Evolutionary conservation across 2,888 invertebrate genomes (phyloP).

Genomic region (Tortricodes alternella): DNA sequence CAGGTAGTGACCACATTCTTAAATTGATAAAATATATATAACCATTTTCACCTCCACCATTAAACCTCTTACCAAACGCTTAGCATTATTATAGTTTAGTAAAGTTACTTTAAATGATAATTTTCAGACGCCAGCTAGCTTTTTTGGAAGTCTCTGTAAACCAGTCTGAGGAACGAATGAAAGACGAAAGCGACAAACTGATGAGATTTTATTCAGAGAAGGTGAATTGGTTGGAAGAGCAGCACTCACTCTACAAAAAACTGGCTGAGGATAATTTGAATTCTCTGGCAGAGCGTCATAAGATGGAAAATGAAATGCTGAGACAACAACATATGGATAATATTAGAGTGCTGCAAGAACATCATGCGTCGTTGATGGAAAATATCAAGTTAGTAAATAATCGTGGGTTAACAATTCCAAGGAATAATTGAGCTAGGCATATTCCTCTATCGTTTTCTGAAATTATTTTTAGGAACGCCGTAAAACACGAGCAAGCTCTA

Average conservation of each 20-base stretch:
- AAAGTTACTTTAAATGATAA: not conserved
- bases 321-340: conserved; percentile 76
- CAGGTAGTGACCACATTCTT: conserved; percentile 68
- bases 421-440: too few species aligned
- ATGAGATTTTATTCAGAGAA: conserved; percentile 77
- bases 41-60: not conserved
- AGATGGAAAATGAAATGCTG: conserved; percentile 64
- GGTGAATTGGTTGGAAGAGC: conserved; percentile 77
- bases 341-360: conserved; percentile 68
- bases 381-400: conserved; percentile 72
- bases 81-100: not conserved
- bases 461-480: conserved; percentile 70
- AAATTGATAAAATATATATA: not conserved
- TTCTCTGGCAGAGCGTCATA: conserved; percentile 72
- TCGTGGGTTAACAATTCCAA: not conserved
- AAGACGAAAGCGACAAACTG: conserved; percentile 80
- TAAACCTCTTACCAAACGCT: too few species aligned
- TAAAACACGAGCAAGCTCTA: conserved; percentile 75
- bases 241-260: conserved; percentile 73
- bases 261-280: conserved; percentile 78
- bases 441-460: too few species aligned
- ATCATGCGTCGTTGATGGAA: conserved; percentile 80
- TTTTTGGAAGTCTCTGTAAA: conserved; percentile 81
- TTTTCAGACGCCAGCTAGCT: conserved; percentile 80
- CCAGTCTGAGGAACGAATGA: conserved; percentile 83